Conservation (phyloP, 2,797 vertebrate genomes). For the Lagorchestes hirsutus region DNA sequence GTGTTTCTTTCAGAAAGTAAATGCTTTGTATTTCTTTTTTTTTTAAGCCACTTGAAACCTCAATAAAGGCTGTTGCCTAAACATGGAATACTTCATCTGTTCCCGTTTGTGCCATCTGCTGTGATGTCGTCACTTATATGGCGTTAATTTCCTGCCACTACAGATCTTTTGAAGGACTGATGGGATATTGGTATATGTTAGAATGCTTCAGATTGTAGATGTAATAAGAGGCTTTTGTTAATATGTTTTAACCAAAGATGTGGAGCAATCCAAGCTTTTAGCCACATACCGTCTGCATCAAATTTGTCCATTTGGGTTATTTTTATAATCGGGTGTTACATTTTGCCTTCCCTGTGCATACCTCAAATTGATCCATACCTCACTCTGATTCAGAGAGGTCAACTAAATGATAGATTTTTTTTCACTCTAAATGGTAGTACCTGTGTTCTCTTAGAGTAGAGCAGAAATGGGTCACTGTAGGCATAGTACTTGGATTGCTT, state of each 20-base stretch:
- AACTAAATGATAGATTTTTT: slow-evolving; percentile 85
- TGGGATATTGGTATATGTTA: slow-evolving; percentile 86
- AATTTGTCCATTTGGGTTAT: slow-evolving; percentile 82
- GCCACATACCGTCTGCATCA: slow-evolving; percentile 84
- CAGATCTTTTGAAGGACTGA: slow-evolving; percentile 86
- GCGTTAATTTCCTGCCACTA: slow-evolving; percentile 87
- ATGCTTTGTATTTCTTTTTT: slow-evolving; percentile 86
- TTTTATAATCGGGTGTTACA: slow-evolving; percentile 88
- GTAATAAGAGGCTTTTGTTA: slow-evolving; percentile 89
- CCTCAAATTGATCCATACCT: slow-evolving; percentile 91
- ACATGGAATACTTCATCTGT: slow-evolving; percentile 88
- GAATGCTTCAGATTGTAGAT: slow-evolving; percentile 88
- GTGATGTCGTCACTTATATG: slow-evolving; percentile 85
- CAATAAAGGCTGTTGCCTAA: slow-evolving; percentile 90
- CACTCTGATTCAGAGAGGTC: slow-evolving; percentile 86
- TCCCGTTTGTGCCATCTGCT: slow-evolving; percentile 86
- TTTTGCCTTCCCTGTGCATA: slow-evolving; percentile 90
- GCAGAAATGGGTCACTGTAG: slow-evolving; percentile 82
- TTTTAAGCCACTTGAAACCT: slow-evolving; percentile 88
- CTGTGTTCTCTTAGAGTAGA: slow-evolving; percentile 81
- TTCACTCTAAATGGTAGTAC: slow-evolving; percentile 72
- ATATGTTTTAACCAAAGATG: slow-evolving; percentile 95
- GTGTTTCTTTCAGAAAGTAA: slow-evolving; percentile 83
- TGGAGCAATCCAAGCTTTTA: slow-evolving; percentile 88
- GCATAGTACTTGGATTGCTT: slow-evolving; percentile 92